Evolutionary conservation across 1,140 invertebrate species (phyloP), one percentile per base, ranked within the genome.

Genomic region (Trypoxylus dichotomus): DNA sequence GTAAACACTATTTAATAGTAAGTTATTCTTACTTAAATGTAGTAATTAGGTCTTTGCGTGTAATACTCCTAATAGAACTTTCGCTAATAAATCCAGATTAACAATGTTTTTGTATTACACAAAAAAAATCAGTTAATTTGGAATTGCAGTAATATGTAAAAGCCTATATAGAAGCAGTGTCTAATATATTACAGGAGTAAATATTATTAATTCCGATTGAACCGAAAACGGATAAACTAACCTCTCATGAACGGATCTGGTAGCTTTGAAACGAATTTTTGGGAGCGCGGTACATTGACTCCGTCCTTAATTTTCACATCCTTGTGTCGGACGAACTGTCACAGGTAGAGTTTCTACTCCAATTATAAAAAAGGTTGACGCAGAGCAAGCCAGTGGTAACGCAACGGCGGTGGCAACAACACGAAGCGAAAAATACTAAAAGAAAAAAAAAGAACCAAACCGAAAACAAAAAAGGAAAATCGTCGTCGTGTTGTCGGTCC

Each of bases 301-400:
- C 60, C 60, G 60, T 68, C 60, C 60, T 68, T 68, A 68, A 68
- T 68, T 68, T 68, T 68, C 60, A 68, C 60, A 68, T 68, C 60
- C 60, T 68, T 68, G 60, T 68, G 27, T 24, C 21, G 3, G 60
- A 68, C 60, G 60, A 10, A 68, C 60, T 68, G 60, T 68, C 60
- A 68, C 60, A 24, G 60, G 60, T 68, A 68, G 47, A 54, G 60
- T 68, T 68, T 68, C 60, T 68, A 68, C 60, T 68, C 60, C 60
- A 68, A 68, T 68, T 68, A 68, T 68, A 68, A 68, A 25, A 19
- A 68, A 29, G 47, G 47, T 54, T 54, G 47, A 54, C 19, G 47
- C 19, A 54, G 47, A 54, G 47, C 15, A 54, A 8, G 5, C 32
- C 5, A 5, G 47, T 15, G 19, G 47, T 6, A 54, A 19, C 47